These are phyloP conservation scores for Pangasianodon gigas DNA, from an alignment of 2,113 vertebrate genomes.

Conservation along the genomic window DNA sequence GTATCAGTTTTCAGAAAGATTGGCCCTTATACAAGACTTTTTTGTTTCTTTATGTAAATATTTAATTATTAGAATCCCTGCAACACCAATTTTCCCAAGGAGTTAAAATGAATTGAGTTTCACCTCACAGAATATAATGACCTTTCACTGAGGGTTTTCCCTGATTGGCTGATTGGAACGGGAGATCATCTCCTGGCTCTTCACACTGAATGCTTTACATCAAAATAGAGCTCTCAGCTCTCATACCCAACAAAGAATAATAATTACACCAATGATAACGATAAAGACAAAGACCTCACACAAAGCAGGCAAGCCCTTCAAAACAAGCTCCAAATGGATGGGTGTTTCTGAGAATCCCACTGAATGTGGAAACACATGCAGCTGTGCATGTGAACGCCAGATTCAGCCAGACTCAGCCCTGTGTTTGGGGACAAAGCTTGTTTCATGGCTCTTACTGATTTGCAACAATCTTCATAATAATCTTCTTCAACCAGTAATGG, in stretches of 20 bases:
- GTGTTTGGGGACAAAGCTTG: background rate
- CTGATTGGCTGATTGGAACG: constrained; percentile 42
- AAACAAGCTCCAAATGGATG: constrained; percentile 55
- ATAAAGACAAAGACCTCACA: constrained; percentile 50
- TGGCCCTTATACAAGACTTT: background rate
- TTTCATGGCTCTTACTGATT: background rate
- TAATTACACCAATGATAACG: constrained; percentile 49
- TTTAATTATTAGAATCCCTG: background rate
- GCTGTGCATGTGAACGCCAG: constrained; percentile 20
- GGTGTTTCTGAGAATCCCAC: constrained; percentile 27
- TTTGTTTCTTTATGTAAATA: background rate
- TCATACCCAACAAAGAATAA: constrained; percentile 49
- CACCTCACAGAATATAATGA: constrained; percentile 1
- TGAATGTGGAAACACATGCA: constrained; percentile 44
- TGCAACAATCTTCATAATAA: background rate
- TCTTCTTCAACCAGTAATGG: background rate
- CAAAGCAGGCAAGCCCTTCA: constrained; percentile 50
- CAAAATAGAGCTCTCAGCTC: constrained; percentile 51
- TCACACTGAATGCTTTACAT: constrained; percentile 54
- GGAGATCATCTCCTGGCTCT: constrained; percentile 40
- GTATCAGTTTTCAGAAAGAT: background rate
- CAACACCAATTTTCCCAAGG: background rate
- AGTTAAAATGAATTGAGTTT: constrained; percentile 28
- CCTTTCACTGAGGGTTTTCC: constrained; percentile 33
- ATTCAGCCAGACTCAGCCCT: background rate